Conservation (phyloP, 1,140 invertebrate genomes). For the Hyphantria cunea region DNA sequence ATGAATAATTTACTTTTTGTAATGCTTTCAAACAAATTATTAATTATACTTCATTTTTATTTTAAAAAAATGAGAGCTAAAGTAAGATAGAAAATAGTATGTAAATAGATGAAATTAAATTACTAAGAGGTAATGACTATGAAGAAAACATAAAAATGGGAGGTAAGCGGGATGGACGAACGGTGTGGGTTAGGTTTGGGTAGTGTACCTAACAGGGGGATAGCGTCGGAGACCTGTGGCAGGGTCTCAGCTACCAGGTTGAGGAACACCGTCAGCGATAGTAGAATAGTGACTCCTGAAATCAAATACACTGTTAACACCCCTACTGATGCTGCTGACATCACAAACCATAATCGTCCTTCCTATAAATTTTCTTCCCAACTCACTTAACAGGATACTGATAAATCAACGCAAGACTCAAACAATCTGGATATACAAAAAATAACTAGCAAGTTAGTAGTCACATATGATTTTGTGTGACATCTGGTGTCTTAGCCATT, state of each 20-base stretch:
- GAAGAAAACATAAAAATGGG: conserved; percentile 51
- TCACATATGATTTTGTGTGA: too few relatives aligned
- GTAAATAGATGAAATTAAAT: conserved; percentile 45
- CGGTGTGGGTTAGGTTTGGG: conserved; percentile 60
- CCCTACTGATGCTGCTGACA: conserved; percentile 31
- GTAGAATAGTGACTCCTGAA: conserved; percentile 99
- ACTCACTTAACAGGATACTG: too few relatives aligned
- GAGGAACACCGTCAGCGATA: conserved; percentile 99
- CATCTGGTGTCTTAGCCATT: too few relatives aligned
- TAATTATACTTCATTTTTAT: conserved; percentile 55
- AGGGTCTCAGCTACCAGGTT: conserved; percentile 97
- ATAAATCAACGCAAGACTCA: too few relatives aligned
- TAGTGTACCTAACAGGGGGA: conserved; percentile 94
- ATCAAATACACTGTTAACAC: conserved; percentile 84
- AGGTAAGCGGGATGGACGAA: conserved; percentile 48
- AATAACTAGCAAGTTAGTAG: too few relatives aligned
- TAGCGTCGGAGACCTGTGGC: conserved; percentile 97
- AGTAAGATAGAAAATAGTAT: conserved; percentile 34
- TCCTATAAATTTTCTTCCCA: neutral
- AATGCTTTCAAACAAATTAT: conserved; percentile 75
- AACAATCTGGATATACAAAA: too few relatives aligned
- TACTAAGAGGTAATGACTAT: conserved; percentile 44
- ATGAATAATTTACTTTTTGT: conserved; percentile 76
- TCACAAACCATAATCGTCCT: too few relatives aligned
- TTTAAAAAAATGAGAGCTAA: conserved; percentile 46